Percentiles rank a stretch among this genome's conserved stretches.
These are phyloP conservation scores for Toxonevra muliebris DNA, from an alignment of 2,888 invertebrate genomes.

Conservation along the genomic window DNA sequence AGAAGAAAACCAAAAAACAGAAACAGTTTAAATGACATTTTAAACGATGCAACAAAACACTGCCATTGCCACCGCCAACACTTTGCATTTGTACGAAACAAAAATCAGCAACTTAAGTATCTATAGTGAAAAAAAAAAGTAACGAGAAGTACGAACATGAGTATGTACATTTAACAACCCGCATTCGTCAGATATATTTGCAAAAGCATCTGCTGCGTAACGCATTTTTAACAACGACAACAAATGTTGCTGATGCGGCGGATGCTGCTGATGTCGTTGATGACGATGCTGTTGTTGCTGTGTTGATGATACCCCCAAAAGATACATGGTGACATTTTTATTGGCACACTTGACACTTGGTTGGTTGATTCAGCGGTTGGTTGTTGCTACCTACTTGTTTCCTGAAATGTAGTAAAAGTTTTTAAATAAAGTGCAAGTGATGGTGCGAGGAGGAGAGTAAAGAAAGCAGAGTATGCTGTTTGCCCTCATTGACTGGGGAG, in stretches of 20 bases:
- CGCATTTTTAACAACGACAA: background rate
- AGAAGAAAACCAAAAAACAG: background rate
- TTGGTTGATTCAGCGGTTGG: conserved; percentile 1
- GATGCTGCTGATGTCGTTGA: background rate
- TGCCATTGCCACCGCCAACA: too few species aligned
- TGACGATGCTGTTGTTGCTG: conserved; percentile 17
- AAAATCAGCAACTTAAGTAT: too few species aligned
- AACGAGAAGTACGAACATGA: too few species aligned
- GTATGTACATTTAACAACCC: too few species aligned
- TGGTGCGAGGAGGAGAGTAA: background rate
- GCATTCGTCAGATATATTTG: too few species aligned
- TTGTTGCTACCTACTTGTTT: background rate
- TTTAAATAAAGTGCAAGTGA: conserved; percentile 15
- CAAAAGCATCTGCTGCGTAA: too few species aligned
- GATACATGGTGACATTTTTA: conserved; percentile 54
- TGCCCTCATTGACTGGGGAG: background rate
- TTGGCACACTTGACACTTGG: conserved; percentile 42
- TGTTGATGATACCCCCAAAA: background rate
- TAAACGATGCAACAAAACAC: too few species aligned
- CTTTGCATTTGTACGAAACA: too few species aligned
- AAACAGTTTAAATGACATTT: too few species aligned
- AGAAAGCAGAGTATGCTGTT: background rate
- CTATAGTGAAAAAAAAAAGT: too few species aligned
- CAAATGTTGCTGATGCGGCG: background rate
- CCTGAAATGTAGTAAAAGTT: conserved; percentile 16